A percentile compares a stretch with the other conserved stretches of the same genome.
These are phyloP conservation scores for Mesorhabditis spiculigera DNA, from an alignment of 2,888 invertebrate species.

Conservation along the genomic window DNA sequence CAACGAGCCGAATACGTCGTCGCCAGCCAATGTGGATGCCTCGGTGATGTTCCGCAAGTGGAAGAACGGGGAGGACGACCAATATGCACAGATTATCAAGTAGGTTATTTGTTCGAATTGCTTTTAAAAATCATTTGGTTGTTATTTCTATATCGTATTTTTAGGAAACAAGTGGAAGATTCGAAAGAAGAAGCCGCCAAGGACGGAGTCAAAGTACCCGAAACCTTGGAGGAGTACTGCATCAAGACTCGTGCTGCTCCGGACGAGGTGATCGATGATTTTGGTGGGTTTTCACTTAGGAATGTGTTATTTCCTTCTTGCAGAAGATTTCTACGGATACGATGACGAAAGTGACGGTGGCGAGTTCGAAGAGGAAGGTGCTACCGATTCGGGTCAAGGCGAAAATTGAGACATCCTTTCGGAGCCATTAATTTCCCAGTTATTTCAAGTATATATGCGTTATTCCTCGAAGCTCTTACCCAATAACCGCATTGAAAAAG, in stretches of 20 bases:
- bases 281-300: constrained; percentile 70
- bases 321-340: constrained; percentile 38
- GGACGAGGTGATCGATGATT: constrained; percentile 82
- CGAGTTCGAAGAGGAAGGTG: constrained; percentile 35
- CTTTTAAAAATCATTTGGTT: background rate
- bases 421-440: constrained; percentile 9
- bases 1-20: constrained; percentile 98
- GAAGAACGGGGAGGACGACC: constrained; percentile 84
- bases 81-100: constrained; percentile 91
- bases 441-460: background rate
- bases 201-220: constrained; percentile 92
- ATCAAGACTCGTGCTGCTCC: constrained; percentile 80
- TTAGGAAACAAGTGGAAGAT: constrained; percentile 90
- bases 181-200: constrained; percentile 91
- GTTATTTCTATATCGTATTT: constrained; percentile 6
- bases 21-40: constrained; percentile 98
- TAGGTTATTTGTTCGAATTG: constrained; percentile 11
- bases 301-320: constrained; percentile 6
- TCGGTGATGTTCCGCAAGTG: constrained; percentile 98
- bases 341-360: constrained; percentile 26
- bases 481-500: no score
- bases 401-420: constrained; percentile 33
- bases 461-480: no score
- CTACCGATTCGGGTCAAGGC: constrained; percentile 56
- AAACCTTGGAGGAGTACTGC: constrained; percentile 96